phyloP scores from a whole-genome alignment of 2,797 vertebrate species.

The Miichthys miiuy region DNA sequence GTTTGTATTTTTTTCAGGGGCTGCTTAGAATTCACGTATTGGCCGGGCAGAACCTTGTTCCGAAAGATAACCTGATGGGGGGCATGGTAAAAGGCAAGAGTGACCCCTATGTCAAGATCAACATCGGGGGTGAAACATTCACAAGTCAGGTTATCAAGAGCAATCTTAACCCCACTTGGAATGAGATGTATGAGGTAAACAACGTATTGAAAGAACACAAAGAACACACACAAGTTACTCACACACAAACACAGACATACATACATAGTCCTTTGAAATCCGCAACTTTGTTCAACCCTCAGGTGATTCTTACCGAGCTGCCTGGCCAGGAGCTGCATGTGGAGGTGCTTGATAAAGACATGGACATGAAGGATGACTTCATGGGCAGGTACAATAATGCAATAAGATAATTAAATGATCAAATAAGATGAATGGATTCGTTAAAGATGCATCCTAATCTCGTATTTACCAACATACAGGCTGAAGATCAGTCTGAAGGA shows the following conservation, averaged over 20 bases:
- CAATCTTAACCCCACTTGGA: constrained; percentile 92
- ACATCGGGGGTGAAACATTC: constrained; percentile 87
- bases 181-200: constrained; percentile 93
- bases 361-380: constrained; percentile 94
- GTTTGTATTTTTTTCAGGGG: constrained; percentile 77
- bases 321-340: constrained; percentile 92
- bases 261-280: constrained; percentile 1
- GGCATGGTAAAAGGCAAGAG: constrained; percentile 93
- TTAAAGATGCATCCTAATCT: constrained; percentile 11
- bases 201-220: neutral
- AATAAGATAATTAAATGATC: neutral
- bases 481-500: constrained; percentile 89
- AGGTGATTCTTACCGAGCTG: constrained; percentile 90
- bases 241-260: too few relatives aligned
- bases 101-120: constrained; percentile 91
- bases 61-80: constrained; percentile 93
- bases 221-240: too few relatives aligned
- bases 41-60: constrained; percentile 90
- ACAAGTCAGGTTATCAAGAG: constrained; percentile 87
- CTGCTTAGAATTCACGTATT: constrained; percentile 91
- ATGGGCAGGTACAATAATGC: constrained; percentile 88
- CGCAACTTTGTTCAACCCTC: constrained; percentile 13
- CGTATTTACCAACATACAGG: constrained; percentile 73
- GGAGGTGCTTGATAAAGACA: constrained; percentile 93
- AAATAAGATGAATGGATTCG: neutral